A percentile compares a stretch with the other conserved stretches of the same genome.
Conservation (phyloP, 2,797 vertebrate genomes). For the Psittacula derbiana region DNA sequence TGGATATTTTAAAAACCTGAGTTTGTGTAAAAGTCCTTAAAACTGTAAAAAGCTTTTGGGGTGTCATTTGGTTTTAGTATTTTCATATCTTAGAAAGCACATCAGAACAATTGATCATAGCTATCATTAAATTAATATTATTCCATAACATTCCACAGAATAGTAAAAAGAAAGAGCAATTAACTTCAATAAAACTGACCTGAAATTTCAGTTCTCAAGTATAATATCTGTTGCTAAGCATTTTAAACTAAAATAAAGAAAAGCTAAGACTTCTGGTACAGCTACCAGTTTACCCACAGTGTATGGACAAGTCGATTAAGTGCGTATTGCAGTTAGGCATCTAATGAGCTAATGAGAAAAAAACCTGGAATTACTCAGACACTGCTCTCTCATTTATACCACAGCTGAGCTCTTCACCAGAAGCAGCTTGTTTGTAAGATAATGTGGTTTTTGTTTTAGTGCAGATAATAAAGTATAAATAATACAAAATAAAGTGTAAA, state of each 20-base stretch:
- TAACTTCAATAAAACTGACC: background rate
- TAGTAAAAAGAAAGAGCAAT: background rate
- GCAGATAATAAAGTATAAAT: background rate
- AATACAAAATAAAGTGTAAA: background rate
- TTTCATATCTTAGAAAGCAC: background rate
- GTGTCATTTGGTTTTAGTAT: background rate
- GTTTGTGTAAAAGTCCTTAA: background rate
- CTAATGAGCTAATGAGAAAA: background rate
- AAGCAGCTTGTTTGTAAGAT: background rate
- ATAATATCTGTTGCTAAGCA: background rate
- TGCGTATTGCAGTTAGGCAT: background rate
- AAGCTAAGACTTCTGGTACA: background rate
- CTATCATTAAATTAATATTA: background rate
- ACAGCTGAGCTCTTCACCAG: background rate
- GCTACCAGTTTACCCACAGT: background rate
- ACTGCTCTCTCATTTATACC: background rate
- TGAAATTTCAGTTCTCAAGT: background rate
- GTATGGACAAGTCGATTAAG: background rate
- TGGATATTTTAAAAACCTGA: background rate
- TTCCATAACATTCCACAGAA: background rate
- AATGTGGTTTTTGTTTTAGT: background rate
- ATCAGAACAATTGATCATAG: background rate
- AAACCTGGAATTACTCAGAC: background rate
- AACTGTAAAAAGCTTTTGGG: background rate
- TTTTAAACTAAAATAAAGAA: background rate